Base-by-base conservation (phyloP, 2,888 invertebrate species). In the Teinopalpus imperialis region DNA sequence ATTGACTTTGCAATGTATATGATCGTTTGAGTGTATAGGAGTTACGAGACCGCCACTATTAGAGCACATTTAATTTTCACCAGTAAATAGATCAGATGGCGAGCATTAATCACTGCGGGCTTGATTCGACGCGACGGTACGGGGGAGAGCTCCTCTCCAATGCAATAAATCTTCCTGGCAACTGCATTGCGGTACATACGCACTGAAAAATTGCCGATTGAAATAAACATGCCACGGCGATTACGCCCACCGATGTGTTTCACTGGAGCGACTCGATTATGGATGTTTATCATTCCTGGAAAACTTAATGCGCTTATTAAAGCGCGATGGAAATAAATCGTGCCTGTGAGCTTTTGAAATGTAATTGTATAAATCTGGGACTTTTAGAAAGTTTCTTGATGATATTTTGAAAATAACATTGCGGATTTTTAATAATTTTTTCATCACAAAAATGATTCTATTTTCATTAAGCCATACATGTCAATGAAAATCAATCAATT, bases 151-250 rank as follows among this genome's bases (percentile, higher is more conserved):
- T 59, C 67, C 52, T 61, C 66, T 66, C 57, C 62, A 58, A 54
- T 63, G 69, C 72, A 57, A 81, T 81, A 81, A 81, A 82, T 81
- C 81, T 81, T 59, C 52, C 58, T 57, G 62, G 71, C 75, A 70
- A 76, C 81, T 76, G 81, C 83, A 81, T 68, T 78, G 82, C 80
- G 66, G 74, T 63, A 66, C 69, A 59, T 54, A 61, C 56, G 59
- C 63, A 69, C 70, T 81, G 81, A 81, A 81, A 83, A 81, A 83
- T 78, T 79, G 73, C 69, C 68, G 69, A 79, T 76, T 74, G 69
- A 69, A 81, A 79, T 79, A 80, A 79, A 80, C 79, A 73, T 74
- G 76, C 56, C 59, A 56, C 51, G 52, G 54, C 57, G 70, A 67
- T 67, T 69, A 71, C 69, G 71, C 66, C 65, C 63, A 61, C 63